These are phyloP conservation scores for Microcebus lehilahytsara DNA, from an alignment of 2,113 vertebrate species.

Conservation along the genomic window DNA sequence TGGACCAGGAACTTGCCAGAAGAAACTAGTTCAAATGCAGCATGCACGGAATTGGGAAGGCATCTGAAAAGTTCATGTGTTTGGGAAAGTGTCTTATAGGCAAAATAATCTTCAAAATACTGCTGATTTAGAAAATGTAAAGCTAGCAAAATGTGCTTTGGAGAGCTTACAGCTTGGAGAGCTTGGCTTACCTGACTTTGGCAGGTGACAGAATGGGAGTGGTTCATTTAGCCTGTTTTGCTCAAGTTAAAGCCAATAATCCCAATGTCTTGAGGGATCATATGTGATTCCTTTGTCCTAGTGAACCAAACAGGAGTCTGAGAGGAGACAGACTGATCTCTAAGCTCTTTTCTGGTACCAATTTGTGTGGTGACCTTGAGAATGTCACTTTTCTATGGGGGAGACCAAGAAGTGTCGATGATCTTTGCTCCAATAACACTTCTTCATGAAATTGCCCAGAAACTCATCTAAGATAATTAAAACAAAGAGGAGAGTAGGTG, in stretches of 20 bases:
- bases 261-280: background rate
- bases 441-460: background rate
- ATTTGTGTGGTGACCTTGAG: background rate
- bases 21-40: background rate
- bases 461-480: background rate
- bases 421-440: background rate
- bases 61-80: background rate
- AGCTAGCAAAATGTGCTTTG: background rate
- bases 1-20: too few relatives aligned
- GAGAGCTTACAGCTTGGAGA: background rate
- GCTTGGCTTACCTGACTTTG: background rate
- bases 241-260: background rate
- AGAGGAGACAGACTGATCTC: background rate
- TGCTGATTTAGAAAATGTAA: background rate
- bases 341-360: background rate
- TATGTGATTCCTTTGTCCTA: background rate
- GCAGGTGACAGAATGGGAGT: background rate
- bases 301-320: background rate
- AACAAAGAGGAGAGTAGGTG: background rate
- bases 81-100: background rate
- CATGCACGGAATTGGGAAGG: background rate
- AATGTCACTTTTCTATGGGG: background rate
- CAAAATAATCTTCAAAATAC: background rate
- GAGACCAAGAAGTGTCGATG: background rate
- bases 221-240: background rate